A percentile compares a stretch with the other conserved stretches of the same genome.
Conservation (phyloP, 2,113 vertebrate genomes). For the Phyllostomus hastatus region DNA sequence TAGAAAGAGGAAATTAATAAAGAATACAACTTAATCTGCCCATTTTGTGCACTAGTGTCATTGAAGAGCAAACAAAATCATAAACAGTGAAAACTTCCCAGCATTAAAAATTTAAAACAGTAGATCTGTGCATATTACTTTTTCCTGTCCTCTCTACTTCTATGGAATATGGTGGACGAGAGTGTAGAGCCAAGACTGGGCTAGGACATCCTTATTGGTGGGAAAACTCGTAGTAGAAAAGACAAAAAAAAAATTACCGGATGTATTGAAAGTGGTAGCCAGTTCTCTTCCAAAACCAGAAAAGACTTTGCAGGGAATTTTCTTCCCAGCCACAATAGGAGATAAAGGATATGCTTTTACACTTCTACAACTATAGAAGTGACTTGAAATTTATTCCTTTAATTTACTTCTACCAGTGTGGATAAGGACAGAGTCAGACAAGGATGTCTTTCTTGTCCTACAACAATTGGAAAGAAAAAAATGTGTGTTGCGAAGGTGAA, state of each 20-base stretch:
- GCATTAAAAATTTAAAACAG: not conserved
- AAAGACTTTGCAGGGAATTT: not conserved
- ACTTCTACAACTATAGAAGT: not conserved
- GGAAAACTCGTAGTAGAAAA: not conserved
- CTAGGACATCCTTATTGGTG: not conserved
- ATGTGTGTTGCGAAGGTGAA: not conserved
- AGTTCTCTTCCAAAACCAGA: not conserved
- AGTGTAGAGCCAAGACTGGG: not conserved
- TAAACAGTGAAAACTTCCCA: not conserved
- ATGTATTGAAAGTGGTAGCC: not conserved
- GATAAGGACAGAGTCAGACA: conserved; percentile 14
- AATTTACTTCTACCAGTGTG: conserved; percentile 27
- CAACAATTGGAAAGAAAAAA: conserved; percentile 1
- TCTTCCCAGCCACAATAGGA: not conserved
- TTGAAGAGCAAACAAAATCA: not conserved
- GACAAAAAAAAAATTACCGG: not conserved
- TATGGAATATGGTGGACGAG: not conserved
- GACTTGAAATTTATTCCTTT: conserved; percentile 25
- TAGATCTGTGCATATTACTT: not conserved
- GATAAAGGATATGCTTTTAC: not conserved
- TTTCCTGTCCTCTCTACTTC: not conserved
- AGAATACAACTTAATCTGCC: not conserved
- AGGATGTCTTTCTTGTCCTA: conserved; percentile 27
- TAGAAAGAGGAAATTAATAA: not conserved
- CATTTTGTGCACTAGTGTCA: not conserved